Evolutionary conservation across 2,888 invertebrate species (phyloP).

Genomic region (Eremobia ochroleuca): DNA sequence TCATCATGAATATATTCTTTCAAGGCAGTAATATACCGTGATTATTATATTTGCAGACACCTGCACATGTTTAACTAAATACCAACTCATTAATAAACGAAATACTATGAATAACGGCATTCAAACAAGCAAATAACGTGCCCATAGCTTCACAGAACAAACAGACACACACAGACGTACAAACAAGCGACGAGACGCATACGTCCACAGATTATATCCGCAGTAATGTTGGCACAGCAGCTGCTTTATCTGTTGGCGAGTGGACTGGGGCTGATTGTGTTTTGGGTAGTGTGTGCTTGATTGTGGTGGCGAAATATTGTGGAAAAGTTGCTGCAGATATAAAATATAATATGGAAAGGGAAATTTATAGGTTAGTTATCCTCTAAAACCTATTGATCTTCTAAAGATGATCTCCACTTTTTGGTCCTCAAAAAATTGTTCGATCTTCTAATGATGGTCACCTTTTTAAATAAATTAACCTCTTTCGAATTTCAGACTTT

Average conservation of each 20-base stretch:
- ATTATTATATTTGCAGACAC: neutral
- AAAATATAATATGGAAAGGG: neutral
- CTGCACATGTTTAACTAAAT: neutral
- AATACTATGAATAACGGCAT: conserved; percentile 30
- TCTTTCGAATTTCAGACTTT: neutral
- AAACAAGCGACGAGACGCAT: conserved; percentile 55
- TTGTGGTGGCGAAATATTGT: neutral
- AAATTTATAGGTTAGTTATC: neutral
- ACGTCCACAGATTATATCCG: conserved; percentile 62
- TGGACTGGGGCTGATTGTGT: conserved; percentile 17
- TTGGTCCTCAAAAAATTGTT: neutral
- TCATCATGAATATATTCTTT: neutral
- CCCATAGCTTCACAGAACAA: conserved; percentile 45
- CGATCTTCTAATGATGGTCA: neutral
- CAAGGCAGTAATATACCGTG: no score
- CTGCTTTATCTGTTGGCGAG: conserved; percentile 61
- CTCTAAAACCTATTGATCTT: neutral
- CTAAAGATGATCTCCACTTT: neutral
- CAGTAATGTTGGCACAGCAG: conserved; percentile 58
- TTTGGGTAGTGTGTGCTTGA: neutral
- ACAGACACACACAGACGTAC: conserved; percentile 30
- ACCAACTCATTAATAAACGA: conserved; percentile 28
- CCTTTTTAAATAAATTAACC: neutral
- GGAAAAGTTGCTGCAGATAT: neutral
- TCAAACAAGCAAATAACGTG: conserved; percentile 24